A percentile compares a stretch with the other conserved stretches of the same genome.
Evolutionary conservation across 2,888 invertebrate species (phyloP).

Genomic region (Sussaba pulchella): DNA sequence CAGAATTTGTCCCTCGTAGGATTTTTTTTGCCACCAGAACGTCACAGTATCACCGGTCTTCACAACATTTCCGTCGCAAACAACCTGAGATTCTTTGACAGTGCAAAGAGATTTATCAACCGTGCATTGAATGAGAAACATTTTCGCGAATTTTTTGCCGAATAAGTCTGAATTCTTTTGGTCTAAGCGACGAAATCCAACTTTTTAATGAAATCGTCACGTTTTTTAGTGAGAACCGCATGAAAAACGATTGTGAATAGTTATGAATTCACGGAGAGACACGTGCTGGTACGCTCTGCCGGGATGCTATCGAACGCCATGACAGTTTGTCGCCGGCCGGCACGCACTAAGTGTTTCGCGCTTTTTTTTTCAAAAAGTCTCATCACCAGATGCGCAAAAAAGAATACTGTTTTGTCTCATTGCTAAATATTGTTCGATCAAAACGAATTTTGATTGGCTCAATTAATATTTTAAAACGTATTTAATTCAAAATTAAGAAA

Average conservation of each 20-base stretch:
- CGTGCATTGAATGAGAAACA: constrained; percentile 37
- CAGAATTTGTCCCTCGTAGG: constrained; percentile 27
- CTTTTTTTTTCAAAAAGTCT: neutral
- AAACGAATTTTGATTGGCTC: constrained; percentile 1
- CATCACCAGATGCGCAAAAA: neutral
- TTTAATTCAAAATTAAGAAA: neutral
- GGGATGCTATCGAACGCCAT: constrained; percentile 30
- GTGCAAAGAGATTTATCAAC: constrained; percentile 32
- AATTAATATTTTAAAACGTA: neutral
- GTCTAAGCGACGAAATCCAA: constrained; percentile 10
- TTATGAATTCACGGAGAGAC: constrained; percentile 10
- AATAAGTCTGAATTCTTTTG: constrained; percentile 24
- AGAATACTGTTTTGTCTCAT: neutral
- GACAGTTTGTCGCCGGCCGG: constrained; percentile 30
- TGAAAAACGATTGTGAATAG: neutral
- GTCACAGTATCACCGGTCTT: constrained; percentile 35
- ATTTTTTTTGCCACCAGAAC: constrained; percentile 36
- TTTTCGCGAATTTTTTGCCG: constrained; percentile 3
- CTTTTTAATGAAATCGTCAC: constrained; percentile 18
- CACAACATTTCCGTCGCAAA: constrained; percentile 23
- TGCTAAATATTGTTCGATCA: neutral
- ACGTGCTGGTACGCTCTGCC: constrained; percentile 6
- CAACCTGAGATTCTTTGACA: constrained; percentile 31
- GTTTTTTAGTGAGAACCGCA: constrained; percentile 17
- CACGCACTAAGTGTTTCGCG: neutral